A percentile compares a stretch with the other conserved stretches of the same genome.
Conservation (phyloP, 2,888 invertebrate species). For the Crioceris asparagi region DNA sequence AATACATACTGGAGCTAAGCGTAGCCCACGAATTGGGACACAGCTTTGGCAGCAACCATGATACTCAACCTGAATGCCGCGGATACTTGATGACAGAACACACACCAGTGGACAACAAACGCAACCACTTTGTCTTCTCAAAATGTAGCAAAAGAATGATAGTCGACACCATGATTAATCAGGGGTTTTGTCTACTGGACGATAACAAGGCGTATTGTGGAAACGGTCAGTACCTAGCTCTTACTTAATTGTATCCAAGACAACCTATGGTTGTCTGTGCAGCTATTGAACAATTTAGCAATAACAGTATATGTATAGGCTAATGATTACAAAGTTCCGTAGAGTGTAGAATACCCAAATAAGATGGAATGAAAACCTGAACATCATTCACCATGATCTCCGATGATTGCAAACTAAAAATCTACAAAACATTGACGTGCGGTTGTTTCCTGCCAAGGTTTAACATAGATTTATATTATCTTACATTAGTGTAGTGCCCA, state of each 20-base stretch:
- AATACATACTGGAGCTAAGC: slow-evolving; percentile 35
- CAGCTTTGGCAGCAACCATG: slow-evolving; percentile 47
- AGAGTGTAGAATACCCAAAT: too few relatives aligned
- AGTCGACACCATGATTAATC: slow-evolving; percentile 38
- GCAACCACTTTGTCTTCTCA: slow-evolving; percentile 40
- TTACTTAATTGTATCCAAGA: too few relatives aligned
- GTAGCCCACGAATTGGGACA: slow-evolving; percentile 37
- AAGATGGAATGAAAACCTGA: too few relatives aligned
- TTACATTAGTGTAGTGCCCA: too few relatives aligned
- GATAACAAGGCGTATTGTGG: slow-evolving; percentile 42
- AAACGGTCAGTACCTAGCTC: slow-evolving; percentile 36
- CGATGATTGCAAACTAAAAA: too few relatives aligned
- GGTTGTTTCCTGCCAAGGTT: too few relatives aligned
- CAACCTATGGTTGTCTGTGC: too few relatives aligned
- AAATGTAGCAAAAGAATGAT: slow-evolving; percentile 42
- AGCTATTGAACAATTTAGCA: neutral
- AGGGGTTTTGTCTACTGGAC: slow-evolving; percentile 41
- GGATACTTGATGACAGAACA: slow-evolving; percentile 44
- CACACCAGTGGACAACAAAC: slow-evolving; percentile 32
- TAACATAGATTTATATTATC: too few relatives aligned
- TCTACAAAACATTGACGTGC: too few relatives aligned
- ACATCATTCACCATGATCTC: too few relatives aligned
- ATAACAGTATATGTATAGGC: too few relatives aligned
- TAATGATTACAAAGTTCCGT: too few relatives aligned
- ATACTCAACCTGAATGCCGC: slow-evolving; percentile 35